phyloP scores from a whole-genome alignment of 2,888 invertebrate species.

The Cataglyphis albicans region DNA sequence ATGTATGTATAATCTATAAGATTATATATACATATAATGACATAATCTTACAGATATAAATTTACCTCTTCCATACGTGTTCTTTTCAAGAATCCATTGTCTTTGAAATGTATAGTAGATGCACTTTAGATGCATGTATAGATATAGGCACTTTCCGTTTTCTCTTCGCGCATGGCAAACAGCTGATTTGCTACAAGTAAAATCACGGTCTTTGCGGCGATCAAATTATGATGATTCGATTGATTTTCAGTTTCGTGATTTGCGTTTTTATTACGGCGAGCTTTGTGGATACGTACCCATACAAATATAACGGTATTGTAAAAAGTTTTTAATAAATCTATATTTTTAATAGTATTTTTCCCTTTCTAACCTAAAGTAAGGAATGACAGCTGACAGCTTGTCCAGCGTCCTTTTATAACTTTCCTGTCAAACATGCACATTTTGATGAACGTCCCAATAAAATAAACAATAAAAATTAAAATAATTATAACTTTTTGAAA shows the following conservation, averaged over 20 bases:
- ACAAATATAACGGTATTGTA: conserved; percentile 7
- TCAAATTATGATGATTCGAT: not conserved
- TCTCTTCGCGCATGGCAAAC: conserved; percentile 26
- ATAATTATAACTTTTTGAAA: conserved; percentile 5
- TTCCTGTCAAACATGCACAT: not conserved
- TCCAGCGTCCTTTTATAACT: not conserved
- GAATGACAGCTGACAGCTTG: not conserved
- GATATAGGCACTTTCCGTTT: not conserved
- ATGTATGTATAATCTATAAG: not conserved
- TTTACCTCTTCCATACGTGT: not conserved
- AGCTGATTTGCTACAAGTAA: not conserved
- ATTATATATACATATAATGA: not conserved
- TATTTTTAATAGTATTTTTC: not conserved
- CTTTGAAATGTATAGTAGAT: not conserved
- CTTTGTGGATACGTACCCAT: conserved; percentile 6
- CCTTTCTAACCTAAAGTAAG: conserved; percentile 21
- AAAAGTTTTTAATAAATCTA: not conserved
- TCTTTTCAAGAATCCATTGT: not conserved
- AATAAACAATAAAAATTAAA: not conserved
- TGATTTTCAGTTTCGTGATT: not conserved
- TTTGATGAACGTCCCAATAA: not conserved
- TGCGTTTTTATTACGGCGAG: conserved; percentile 1
- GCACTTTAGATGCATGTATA: not conserved
- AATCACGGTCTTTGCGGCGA: too few relatives aligned
- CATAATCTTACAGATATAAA: not conserved